phyloP scores from a whole-genome alignment of 1,140 invertebrate species.

The Drosophila cardini region DNA sequence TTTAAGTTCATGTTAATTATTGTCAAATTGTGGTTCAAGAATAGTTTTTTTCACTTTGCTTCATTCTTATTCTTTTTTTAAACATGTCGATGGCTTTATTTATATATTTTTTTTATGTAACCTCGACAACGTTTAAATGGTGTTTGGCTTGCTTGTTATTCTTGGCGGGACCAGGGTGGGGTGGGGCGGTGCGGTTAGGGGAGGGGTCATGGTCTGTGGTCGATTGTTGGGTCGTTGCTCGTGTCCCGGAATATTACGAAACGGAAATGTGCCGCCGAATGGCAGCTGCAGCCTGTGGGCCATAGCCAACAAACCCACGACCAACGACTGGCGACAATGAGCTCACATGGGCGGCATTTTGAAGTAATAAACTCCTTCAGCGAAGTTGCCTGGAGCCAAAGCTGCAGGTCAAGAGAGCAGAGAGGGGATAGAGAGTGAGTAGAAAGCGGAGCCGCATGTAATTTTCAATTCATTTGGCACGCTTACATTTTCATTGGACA shows the following conservation, averaged over 20 bases:
- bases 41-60: slow-evolving; percentile 17
- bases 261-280: slow-evolving; percentile 69
- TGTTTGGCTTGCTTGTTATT: slow-evolving; percentile 46
- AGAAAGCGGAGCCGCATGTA: slow-evolving; percentile 72
- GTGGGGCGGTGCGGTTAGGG: neutral
- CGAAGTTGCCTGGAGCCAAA: slow-evolving; percentile 32
- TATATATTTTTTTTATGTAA: slow-evolving; percentile 67
- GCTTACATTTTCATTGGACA: slow-evolving; percentile 48
- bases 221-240: neutral
- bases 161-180: slow-evolving; percentile 14
- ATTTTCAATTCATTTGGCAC: slow-evolving; percentile 82
- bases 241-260: slow-evolving; percentile 72
- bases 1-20: slow-evolving; percentile 46
- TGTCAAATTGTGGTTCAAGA: slow-evolving; percentile 37
- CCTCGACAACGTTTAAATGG: slow-evolving; percentile 54
- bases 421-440: slow-evolving; percentile 21
- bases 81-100: slow-evolving; percentile 22
- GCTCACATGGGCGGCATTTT: slow-evolving; percentile 65
- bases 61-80: neutral
- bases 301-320: neutral
- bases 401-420: neutral
- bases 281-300: slow-evolving; percentile 14
- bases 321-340: slow-evolving; percentile 57
- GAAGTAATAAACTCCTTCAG: slow-evolving; percentile 73
- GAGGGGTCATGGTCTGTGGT: neutral